These are phyloP conservation scores for Dasypolia templi DNA, from an alignment of 2,888 invertebrate genomes.

Conservation along the genomic window DNA sequence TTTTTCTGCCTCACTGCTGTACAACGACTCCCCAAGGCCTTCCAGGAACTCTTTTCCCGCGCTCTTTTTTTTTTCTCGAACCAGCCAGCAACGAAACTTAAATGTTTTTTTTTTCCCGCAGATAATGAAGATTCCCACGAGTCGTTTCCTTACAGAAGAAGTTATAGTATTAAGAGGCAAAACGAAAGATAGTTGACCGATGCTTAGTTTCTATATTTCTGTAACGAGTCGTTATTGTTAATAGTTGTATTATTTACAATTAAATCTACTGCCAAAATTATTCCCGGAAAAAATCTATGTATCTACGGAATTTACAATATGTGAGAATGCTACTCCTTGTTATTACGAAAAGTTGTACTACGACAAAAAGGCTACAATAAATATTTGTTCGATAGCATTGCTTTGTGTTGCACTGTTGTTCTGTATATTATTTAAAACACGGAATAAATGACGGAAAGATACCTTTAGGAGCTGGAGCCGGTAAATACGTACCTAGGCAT, in stretches of 20 bases:
- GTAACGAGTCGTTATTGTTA: not conserved
- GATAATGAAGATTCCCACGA: conserved; percentile 73
- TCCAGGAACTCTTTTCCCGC: no score
- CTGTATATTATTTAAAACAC: not conserved
- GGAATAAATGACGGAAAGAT: not conserved
- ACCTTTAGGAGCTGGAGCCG: no score
- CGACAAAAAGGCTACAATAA: not conserved
- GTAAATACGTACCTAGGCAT: not conserved
- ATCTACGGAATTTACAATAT: not conserved
- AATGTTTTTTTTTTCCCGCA: conserved; percentile 67
- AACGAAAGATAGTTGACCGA: conserved; percentile 59
- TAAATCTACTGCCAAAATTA: not conserved
- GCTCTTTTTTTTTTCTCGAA: no score
- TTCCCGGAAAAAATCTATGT: no score
- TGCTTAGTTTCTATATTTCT: not conserved
- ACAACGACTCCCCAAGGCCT: no score
- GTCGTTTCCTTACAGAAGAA: conserved; percentile 60
- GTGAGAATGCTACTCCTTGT: not conserved
- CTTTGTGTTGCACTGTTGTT: no score
- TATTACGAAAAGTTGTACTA: not conserved
- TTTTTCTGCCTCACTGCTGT: conserved; percentile 66
- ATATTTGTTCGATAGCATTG: not conserved
- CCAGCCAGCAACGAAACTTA: no score
- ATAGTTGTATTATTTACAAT: not conserved
- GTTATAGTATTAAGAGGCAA: conserved; percentile 48